Conservation (phyloP, 1,140 invertebrate species). For the Hestina assimilis region DNA sequence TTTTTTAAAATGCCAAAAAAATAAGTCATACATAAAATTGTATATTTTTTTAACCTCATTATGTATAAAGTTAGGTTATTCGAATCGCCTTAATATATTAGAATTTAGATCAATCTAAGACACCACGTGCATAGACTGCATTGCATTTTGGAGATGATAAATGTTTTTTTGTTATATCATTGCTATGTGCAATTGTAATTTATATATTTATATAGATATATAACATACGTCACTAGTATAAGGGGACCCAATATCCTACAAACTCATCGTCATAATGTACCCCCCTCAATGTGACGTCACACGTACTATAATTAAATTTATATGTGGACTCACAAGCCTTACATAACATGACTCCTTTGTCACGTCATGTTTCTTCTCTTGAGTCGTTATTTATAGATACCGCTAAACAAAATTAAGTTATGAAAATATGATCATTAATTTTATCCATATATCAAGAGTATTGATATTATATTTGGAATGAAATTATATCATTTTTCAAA, state of each 20-base stretch:
- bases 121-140: constrained; percentile 68
- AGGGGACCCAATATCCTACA: too few relatives aligned
- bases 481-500: neutral
- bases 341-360: too few relatives aligned
- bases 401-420: too few relatives aligned
- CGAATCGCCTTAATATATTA: constrained; percentile 61
- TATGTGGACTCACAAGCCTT: too few relatives aligned
- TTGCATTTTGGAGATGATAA: constrained; percentile 65
- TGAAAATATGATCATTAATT: constrained; percentile 14
- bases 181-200: constrained; percentile 22
- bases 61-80: constrained; percentile 59
- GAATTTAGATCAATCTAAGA: constrained; percentile 51
- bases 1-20: constrained; percentile 61
- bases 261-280: too few relatives aligned
- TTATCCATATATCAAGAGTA: constrained; percentile 16
- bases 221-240: constrained; percentile 16
- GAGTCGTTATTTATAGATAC: too few relatives aligned
- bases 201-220: constrained; percentile 31
- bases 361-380: too few relatives aligned
- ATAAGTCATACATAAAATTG: constrained; percentile 54
- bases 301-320: too few relatives aligned
- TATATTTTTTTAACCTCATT: constrained; percentile 64
- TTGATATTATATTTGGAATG: constrained; percentile 17
- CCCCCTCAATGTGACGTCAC: too few relatives aligned
- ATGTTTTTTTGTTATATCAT: constrained; percentile 42